Conservation (phyloP, 2,888 invertebrate species). For the Tromatobia lineatoria region DNA sequence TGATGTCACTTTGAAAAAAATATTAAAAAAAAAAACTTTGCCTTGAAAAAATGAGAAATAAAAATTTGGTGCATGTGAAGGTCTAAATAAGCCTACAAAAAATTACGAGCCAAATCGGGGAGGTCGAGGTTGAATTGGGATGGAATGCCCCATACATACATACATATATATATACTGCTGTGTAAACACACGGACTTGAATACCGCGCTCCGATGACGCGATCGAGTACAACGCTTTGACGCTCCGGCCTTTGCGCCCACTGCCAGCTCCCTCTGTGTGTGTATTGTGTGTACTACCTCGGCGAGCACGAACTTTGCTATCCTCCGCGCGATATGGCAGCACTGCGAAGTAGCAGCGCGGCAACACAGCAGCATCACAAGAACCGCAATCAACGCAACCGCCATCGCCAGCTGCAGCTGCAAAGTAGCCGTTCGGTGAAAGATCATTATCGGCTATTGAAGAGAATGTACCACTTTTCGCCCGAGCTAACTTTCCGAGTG, state of each 20-base stretch:
- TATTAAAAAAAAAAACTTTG: too few species aligned
- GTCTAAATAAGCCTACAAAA: too few species aligned
- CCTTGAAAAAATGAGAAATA: too few species aligned
- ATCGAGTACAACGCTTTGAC: constrained; percentile 48
- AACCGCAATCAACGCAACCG: constrained; percentile 36
- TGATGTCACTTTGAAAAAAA: too few species aligned
- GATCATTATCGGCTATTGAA: constrained; percentile 48
- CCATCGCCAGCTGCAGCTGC: constrained; percentile 28
- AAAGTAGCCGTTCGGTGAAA: constrained; percentile 44
- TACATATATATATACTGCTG: background rate
- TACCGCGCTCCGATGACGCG: constrained; percentile 20
- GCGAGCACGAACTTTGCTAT: constrained; percentile 51
- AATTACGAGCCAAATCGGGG: too few species aligned
- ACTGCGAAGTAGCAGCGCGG: constrained; percentile 3
- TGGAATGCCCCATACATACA: too few species aligned
- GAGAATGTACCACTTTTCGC: background rate
- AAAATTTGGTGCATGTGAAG: too few species aligned
- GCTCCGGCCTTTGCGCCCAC: constrained; percentile 57
- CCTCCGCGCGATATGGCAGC: constrained; percentile 3
- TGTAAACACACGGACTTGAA: constrained; percentile 3
- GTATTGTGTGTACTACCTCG: constrained; percentile 33
- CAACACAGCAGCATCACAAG: constrained; percentile 24
- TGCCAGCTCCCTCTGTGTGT: constrained; percentile 29
- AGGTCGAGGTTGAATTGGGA: too few species aligned
- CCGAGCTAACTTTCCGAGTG: background rate